Evolutionary conservation across 2,113 vertebrate genomes (phyloP).

Genomic region (Morone chrysops): DNA sequence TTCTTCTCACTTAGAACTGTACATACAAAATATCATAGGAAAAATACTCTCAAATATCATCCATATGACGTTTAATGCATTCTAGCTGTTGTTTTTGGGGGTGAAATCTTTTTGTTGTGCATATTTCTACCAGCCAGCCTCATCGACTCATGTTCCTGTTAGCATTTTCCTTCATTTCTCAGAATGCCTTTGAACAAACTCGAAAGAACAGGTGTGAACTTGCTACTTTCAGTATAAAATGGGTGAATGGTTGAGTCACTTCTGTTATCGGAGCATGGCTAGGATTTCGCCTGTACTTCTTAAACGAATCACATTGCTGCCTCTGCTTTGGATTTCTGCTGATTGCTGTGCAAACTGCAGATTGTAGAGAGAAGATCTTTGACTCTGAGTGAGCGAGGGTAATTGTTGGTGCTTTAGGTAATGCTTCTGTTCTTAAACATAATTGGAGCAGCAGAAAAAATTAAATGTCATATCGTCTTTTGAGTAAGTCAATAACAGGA

Average conservation of each 20-base stretch:
- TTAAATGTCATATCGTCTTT: background rate
- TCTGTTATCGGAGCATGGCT: background rate
- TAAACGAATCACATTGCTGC: background rate
- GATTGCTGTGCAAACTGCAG: background rate
- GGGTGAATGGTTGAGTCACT: background rate
- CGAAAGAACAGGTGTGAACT: slow-evolving; percentile 13
- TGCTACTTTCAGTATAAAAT: background rate
- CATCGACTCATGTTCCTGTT: background rate
- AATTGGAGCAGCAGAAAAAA: background rate
- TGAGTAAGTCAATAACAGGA: background rate
- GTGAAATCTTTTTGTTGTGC: background rate
- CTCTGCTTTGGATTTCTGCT: background rate
- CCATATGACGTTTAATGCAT: background rate
- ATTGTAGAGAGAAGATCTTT: background rate
- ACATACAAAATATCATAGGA: background rate
- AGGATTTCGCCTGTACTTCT: background rate
- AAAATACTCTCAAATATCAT: background rate
- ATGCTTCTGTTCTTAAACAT: background rate
- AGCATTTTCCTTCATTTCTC: slow-evolving; percentile 7
- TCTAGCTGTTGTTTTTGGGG: background rate
- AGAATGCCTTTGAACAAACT: slow-evolving; percentile 1
- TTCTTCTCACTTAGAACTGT: background rate
- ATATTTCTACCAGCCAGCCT: background rate
- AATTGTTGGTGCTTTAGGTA: background rate
- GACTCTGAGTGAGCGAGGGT: background rate